Evolutionary conservation across 2,888 invertebrate genomes (phyloP).

Genomic region (Aromia moschata): DNA sequence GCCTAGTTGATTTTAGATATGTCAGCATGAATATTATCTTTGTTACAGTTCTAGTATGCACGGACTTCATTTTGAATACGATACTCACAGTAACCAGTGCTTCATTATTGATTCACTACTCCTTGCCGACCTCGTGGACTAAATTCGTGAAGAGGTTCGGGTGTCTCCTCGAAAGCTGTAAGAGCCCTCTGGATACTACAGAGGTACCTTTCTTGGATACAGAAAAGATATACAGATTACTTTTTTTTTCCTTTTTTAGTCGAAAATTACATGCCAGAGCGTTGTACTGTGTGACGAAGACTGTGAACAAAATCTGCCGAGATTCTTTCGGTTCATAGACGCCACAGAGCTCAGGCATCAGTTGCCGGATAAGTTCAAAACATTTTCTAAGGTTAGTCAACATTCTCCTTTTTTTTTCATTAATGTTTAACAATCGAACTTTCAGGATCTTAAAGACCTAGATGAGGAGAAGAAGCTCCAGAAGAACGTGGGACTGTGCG

Average conservation of each 20-base stretch:
- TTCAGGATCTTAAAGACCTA: constrained; percentile 48
- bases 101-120: constrained; percentile 75
- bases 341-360: constrained; percentile 50
- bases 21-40: neutral
- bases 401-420: neutral
- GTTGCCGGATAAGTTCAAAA: constrained; percentile 56
- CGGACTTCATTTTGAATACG: constrained; percentile 70
- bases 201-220: no score
- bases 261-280: constrained; percentile 38
- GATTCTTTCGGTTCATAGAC: constrained; percentile 51
- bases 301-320: constrained; percentile 61
- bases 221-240: constrained; percentile 1
- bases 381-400: constrained; percentile 48
- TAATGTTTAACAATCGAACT: constrained; percentile 16
- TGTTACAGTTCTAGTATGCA: constrained; percentile 68
- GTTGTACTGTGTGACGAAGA: constrained; percentile 54
- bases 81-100: constrained; percentile 74
- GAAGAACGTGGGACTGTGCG: constrained; percentile 66
- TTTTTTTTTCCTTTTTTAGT: constrained; percentile 38
- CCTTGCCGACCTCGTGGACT: constrained; percentile 72
- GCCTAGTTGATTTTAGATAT: no score
- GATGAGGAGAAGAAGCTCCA: constrained; percentile 64
- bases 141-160: constrained; percentile 76
- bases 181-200: constrained; percentile 54
- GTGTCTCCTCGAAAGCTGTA: constrained; percentile 71